These are phyloP conservation scores for Lysandra coridon DNA, from an alignment of 2,888 invertebrate genomes.

Conservation along the genomic window DNA sequence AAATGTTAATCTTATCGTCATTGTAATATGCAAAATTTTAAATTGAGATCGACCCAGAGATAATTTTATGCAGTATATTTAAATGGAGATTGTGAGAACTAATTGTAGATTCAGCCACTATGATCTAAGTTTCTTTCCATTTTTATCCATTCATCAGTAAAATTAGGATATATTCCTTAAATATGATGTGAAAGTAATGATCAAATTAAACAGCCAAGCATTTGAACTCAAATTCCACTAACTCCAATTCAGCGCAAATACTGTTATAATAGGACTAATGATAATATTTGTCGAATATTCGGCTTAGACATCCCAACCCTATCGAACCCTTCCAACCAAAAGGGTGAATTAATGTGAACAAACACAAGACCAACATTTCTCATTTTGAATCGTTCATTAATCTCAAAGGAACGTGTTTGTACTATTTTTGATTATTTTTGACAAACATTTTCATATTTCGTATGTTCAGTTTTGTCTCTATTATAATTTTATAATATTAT, in stretches of 20 bases:
- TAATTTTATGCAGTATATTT: slow-evolving; percentile 3
- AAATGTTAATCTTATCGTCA: slow-evolving; percentile 8
- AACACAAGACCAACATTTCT: slow-evolving; percentile 14
- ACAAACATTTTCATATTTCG: neutral
- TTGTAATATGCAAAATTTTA: slow-evolving; percentile 18
- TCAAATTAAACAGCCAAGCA: neutral
- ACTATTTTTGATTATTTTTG: neutral
- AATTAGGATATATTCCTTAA: neutral
- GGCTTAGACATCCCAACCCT: slow-evolving; percentile 1
- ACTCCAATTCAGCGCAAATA: slow-evolving; percentile 20
- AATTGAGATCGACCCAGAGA: slow-evolving; percentile 7
- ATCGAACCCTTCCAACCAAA: neutral
- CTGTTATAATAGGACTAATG: slow-evolving; percentile 13
- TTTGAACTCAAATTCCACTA: neutral
- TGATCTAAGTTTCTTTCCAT: neutral
- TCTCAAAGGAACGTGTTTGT: neutral
- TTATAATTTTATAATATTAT: neutral
- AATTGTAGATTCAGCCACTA: neutral
- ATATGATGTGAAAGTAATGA: neutral
- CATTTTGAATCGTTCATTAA: neutral
- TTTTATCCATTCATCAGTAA: neutral
- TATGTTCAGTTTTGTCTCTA: neutral
- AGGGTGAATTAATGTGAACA: slow-evolving; percentile 3
- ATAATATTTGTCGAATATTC: slow-evolving; percentile 24
- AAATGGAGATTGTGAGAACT: neutral